Conservation (phyloP, 2,797 vertebrate genomes). For the Urocyon cinereoargenteus region DNA sequence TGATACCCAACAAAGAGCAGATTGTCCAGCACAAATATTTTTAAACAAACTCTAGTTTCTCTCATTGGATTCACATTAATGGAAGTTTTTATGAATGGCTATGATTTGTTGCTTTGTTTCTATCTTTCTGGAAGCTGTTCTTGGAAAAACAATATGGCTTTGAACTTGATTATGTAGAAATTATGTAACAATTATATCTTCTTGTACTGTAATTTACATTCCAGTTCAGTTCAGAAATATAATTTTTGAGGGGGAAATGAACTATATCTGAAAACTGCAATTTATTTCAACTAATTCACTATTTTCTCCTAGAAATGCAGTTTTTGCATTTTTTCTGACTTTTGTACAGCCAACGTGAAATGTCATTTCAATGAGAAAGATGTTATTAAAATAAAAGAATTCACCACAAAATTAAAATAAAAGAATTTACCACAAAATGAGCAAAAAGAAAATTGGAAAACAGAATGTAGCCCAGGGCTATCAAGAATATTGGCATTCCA, state of each 20-base stretch:
- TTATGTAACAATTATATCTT: slow-evolving; percentile 17
- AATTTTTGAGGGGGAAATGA: slow-evolving; percentile 25
- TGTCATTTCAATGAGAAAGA: slow-evolving; percentile 29
- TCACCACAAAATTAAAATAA: slow-evolving; percentile 55
- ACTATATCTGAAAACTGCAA: slow-evolving; percentile 17
- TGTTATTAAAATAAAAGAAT: slow-evolving; percentile 33
- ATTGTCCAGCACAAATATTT: slow-evolving; percentile 49
- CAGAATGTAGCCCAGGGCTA: neutral
- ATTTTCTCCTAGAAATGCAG: slow-evolving; percentile 5
- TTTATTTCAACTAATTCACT: slow-evolving; percentile 20
- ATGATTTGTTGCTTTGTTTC: slow-evolving; percentile 37
- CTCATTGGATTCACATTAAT: neutral
- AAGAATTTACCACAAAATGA: slow-evolving; percentile 52
- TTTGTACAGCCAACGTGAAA: neutral
- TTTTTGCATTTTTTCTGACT: neutral
- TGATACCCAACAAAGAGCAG: slow-evolving; percentile 17
- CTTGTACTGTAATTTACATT: slow-evolving; percentile 5
- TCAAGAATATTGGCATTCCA: neutral
- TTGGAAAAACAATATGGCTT: slow-evolving; percentile 32
- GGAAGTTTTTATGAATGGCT: neutral
- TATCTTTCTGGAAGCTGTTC: slow-evolving; percentile 30
- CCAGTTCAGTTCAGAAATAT: neutral
- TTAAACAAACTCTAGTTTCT: slow-evolving; percentile 26
- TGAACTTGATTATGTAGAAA: slow-evolving; percentile 27
- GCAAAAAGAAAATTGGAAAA: slow-evolving; percentile 44